Evolutionary conservation across 2,113 vertebrate genomes (phyloP).

Genomic region (Phyllostomus discolor): DNA sequence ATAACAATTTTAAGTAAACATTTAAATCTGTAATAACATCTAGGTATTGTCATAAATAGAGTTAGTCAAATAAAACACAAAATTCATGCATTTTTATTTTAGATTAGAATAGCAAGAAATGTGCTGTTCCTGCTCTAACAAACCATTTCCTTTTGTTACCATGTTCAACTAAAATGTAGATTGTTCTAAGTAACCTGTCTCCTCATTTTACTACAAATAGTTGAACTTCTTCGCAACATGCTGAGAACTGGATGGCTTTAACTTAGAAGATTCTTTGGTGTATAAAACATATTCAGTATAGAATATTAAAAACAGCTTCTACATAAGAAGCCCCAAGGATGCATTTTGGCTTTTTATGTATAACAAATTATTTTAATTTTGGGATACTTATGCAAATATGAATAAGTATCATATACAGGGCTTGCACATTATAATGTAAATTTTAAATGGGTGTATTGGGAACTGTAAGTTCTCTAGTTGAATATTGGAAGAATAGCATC

Average conservation of each 20-base stretch:
- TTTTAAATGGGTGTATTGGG: constrained; percentile 6
- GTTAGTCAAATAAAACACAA: not conserved
- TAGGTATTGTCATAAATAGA: not conserved
- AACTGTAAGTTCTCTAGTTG: constrained; percentile 5
- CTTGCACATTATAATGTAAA: not conserved
- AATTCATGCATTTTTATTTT: constrained; percentile 22
- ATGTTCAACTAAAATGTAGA: not conserved
- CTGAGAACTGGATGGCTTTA: constrained; percentile 67
- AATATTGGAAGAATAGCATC: not conserved
- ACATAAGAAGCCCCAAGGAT: constrained; percentile 51
- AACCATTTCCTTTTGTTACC: not conserved
- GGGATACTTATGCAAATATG: not conserved
- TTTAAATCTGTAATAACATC: not conserved
- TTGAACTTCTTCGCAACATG: constrained; percentile 35
- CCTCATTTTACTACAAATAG: constrained; percentile 61
- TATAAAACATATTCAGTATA: constrained; percentile 51
- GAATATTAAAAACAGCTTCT: constrained; percentile 64
- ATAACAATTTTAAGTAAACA: not conserved
- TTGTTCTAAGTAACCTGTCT: constrained; percentile 26
- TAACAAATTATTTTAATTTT: constrained; percentile 69
- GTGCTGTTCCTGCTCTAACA: not conserved
- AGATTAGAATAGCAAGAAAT: not conserved
- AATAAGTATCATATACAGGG: not conserved
- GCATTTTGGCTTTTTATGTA: constrained; percentile 49
- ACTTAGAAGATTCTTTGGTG: constrained; percentile 63